Evolutionary conservation across 2,888 invertebrate genomes (phyloP).

Genomic region (Philhelius pedissequus): DNA sequence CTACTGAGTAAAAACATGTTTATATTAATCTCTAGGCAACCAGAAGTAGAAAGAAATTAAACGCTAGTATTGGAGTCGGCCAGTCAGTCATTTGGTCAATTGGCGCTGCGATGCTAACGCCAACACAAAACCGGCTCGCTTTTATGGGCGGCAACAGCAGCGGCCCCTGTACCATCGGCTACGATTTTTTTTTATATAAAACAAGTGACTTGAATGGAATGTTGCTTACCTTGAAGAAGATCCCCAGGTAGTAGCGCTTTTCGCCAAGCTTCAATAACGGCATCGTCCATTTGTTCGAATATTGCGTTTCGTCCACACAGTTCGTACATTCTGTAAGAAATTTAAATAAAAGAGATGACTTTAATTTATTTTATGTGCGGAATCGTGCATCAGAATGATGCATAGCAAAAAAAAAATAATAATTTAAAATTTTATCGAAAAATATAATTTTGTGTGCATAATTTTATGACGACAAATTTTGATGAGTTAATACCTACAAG

Average conservation of each 20-base stretch:
- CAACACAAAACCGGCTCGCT: conserved; percentile 42
- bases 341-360: conserved; percentile 10
- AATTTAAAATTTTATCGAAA: neutral
- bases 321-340: conserved; percentile 86
- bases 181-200: neutral
- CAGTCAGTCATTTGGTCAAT: neutral
- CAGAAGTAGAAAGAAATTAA: neutral
- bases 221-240: conserved; percentile 92
- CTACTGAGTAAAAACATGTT: conserved; percentile 22
- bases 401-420: neutral
- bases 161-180: conserved; percentile 1
- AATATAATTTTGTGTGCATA: neutral
- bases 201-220: conserved; percentile 70
- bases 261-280: conserved; percentile 92
- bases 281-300: conserved; percentile 92
- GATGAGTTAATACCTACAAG: neutral
- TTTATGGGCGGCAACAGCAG: conserved; percentile 3
- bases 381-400: neutral
- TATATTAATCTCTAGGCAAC: neutral
- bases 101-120: neutral
- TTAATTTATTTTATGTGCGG: neutral
- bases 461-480: neutral
- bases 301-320: conserved; percentile 87
- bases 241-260: conserved; percentile 93
- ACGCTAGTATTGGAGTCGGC: neutral